phyloP scores from a whole-genome alignment of 2,113 vertebrate species.

The Austrofundulus limnaeus region DNA sequence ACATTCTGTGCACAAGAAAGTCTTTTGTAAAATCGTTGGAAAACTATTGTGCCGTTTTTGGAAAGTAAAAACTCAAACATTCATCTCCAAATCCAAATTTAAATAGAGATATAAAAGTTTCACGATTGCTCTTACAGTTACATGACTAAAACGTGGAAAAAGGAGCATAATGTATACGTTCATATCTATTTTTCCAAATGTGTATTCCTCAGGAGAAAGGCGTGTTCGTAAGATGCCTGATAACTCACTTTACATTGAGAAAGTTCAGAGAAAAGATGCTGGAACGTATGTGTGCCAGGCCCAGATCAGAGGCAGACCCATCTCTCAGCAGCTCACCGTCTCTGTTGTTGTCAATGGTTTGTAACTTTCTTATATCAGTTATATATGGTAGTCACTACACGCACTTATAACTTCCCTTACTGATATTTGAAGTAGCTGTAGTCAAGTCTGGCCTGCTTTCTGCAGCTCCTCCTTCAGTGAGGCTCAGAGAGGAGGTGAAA shows the following conservation, averaged over 20 bases:
- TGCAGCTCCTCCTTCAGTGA: slow-evolving; percentile 68
- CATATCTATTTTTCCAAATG: background rate
- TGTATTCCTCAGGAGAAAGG: background rate
- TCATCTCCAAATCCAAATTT: too few relatives aligned
- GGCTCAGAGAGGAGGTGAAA: slow-evolving; percentile 41
- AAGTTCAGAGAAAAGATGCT: slow-evolving; percentile 60
- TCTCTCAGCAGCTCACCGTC: slow-evolving; percentile 1
- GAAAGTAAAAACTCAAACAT: too few relatives aligned
- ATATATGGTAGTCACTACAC: background rate
- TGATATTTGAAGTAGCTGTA: fast-evolving
- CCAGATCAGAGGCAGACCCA: slow-evolving; percentile 58
- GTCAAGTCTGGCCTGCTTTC: background rate
- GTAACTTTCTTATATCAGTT: too few relatives aligned
- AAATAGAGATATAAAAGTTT: too few relatives aligned
- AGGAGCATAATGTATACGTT: too few relatives aligned
- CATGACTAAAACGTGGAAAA: too few relatives aligned
- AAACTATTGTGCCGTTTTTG: too few relatives aligned
- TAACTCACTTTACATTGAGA: slow-evolving; percentile 57
- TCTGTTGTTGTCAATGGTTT: slow-evolving; percentile 77
- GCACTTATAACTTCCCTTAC: background rate
- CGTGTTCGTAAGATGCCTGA: slow-evolving; percentile 34
- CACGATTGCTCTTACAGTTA: too few relatives aligned
- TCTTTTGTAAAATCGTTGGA: too few relatives aligned
- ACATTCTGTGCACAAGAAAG: background rate
- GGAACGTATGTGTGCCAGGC: slow-evolving; percentile 71